Evolutionary conservation across 2,797 vertebrate species (phyloP), one percentile per base, ranked within the genome.

Genomic region (Gila robusta): DNA sequence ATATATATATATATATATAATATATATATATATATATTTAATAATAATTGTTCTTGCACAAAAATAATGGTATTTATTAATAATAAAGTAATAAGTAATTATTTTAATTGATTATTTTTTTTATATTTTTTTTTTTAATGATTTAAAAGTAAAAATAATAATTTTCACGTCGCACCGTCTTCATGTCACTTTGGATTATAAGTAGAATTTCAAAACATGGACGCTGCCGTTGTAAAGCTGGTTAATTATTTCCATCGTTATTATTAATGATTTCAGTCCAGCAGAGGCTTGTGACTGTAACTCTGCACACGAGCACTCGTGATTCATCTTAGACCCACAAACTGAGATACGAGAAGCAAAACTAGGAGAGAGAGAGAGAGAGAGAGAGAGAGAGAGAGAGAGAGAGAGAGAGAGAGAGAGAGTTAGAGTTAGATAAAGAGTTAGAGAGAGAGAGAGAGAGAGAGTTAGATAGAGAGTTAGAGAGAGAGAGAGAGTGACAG

Each of bases 281-380:
- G 54, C 39, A 23, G 49, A 87, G 72, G n/a, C 86, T 79, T 88
- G 86, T 87, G 83, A 87, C 81, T 67, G 44, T 72, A 71, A 86
- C 84, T 59, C 21, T 73, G 62, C 74, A 85, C 54, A 47, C 83
- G 16, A 52, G 76, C 54, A 72, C 77, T 86, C 71, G 71, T 32
- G 54, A 52, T 41, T 59, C 52, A 10, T 81, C 62, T 79, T 16
- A 82, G 21, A 26, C 26, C 28, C 12, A 56, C 28, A 77, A 10
- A 70, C 52, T 37, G 49, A 69, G 79, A 56, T 32, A 32, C 32
- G 32, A 32, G 32, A 32, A 32, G 32, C 32, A 32, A 32, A 32
- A 32, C 32, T 32, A 3, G 39, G 62, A 49, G 14, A 59, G 35
- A 47, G 19, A 56, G 23, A 47, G 10, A 39, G 37, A 39, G 37